Evolutionary conservation across 2,888 invertebrate species (phyloP).

Genomic region (Papilio elwesi): DNA sequence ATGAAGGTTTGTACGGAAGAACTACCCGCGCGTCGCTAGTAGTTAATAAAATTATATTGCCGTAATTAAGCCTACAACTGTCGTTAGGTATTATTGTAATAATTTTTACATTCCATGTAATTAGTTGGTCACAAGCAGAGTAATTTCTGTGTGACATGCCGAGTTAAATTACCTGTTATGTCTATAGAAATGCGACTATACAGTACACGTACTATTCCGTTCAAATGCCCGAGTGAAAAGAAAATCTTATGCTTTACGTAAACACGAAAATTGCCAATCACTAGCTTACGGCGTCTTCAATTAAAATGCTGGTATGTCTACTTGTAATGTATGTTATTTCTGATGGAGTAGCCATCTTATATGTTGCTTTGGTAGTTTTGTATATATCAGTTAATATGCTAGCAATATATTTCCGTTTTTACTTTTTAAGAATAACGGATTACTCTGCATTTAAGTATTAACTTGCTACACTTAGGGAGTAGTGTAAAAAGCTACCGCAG

Average conservation of each 20-base stretch:
- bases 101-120: constrained; percentile 36
- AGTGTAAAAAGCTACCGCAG: too few relatives aligned
- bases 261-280: constrained; percentile 14
- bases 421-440: too few relatives aligned
- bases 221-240: constrained; percentile 2
- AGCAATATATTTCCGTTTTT: too few relatives aligned
- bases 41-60: constrained; percentile 45
- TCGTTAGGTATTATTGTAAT: constrained; percentile 30
- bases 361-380: too few relatives aligned
- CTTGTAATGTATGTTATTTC: too few relatives aligned
- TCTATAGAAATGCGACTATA: constrained; percentile 31
- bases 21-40: neutral
- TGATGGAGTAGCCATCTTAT: too few relatives aligned
- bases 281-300: constrained; percentile 10
- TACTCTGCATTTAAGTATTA: too few relatives aligned
- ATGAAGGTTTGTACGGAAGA: too few relatives aligned
- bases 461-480: too few relatives aligned
- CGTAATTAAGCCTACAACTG: constrained; percentile 31
- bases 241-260: constrained; percentile 23
- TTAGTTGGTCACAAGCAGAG: constrained; percentile 38
- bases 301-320: neutral
- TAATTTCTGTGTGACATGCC: constrained; percentile 32
- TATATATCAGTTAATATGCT: too few relatives aligned
- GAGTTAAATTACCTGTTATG: constrained; percentile 35
- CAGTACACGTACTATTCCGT: constrained; percentile 23